Percentiles rank a stretch among this genome's conserved stretches.
These are phyloP conservation scores for Hemiscyllium ocellatum DNA, from an alignment of 2,113 vertebrate species.

Conservation along the genomic window DNA sequence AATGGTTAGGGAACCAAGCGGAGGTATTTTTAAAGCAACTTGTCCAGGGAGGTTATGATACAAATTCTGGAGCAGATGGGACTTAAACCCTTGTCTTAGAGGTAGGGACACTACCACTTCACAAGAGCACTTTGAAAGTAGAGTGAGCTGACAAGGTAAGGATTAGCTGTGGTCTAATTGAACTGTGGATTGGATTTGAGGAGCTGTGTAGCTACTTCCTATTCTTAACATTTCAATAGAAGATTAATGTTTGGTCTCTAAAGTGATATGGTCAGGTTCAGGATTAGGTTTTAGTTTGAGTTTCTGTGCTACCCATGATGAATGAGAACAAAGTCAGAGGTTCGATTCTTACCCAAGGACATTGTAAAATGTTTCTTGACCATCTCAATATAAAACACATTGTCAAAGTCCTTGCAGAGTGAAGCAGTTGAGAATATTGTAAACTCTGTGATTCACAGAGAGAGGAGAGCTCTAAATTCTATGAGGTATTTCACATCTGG, in stretches of 20 bases:
- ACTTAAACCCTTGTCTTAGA: too few relatives aligned
- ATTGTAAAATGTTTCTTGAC: not conserved
- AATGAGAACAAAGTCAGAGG: not conserved
- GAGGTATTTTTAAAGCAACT: too few relatives aligned
- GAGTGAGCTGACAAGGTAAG: not conserved
- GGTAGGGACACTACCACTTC: too few relatives aligned
- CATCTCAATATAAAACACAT: not conserved
- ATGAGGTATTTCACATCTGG: not conserved
- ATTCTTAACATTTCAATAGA: not conserved
- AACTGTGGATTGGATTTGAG: not conserved
- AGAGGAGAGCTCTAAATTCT: not conserved
- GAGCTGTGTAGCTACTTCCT: not conserved
- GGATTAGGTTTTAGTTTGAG: not conserved
- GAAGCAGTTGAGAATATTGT: not conserved
- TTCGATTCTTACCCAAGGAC: not conserved
- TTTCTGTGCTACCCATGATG: not conserved
- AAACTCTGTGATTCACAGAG: not conserved
- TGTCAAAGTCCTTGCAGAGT: not conserved
- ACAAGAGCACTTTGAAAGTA: too few relatives aligned
- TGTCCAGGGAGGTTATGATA: too few relatives aligned
- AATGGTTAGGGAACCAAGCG: not conserved
- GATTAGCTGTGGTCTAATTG: not conserved
- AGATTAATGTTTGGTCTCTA: not conserved
- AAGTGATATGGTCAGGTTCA: not conserved
- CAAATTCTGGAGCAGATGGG: too few relatives aligned